Base-by-base conservation (phyloP, 2,797 vertebrate species). In the Pseudopleuronectes americanus region DNA sequence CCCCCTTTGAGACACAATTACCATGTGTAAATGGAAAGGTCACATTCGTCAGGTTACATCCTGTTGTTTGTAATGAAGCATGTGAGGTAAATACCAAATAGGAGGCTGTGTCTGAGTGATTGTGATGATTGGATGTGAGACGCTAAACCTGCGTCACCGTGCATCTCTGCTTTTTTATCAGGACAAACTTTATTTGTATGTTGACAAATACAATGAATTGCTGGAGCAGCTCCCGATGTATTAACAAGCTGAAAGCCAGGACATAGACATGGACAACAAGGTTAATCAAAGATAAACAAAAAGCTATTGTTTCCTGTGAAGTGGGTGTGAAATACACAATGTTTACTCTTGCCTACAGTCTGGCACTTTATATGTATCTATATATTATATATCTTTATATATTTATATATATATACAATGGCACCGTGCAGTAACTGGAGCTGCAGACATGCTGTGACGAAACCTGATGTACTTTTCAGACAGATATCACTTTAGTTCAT, bases 1-100 rank as follows among this genome's bases (percentile, higher is more conserved):
- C 10, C 19, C 19, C 19, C 6, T 52, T 70, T 74, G 58, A 76
- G 64, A 56, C 61, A 66, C 47, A 67, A 70, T 77, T 76, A 72
- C 56, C 71, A 41, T 3, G 55, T 57, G 70, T 75, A 64, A 31
- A 77, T 70, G 56, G 56, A 89, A 87, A 84, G 80, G 84, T 86
- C 79, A 74, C 49, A 43, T 56, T 66, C 31, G 60, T 77, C 71
- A 69, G 51, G 65, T 76, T 69, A 63, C 36, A 67, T 55, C 56
- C 56, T 58, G 57, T 76, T 6, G 6, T 79, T 69, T 77, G 23
- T 52, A 73, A 68, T 62, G 54, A 81, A 68, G 58, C 54, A 67
- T 77, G 63, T 51, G 54, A 74, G 52, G 52, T 57, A 77, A 81
- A 78, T 67, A 79, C n/a, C 57, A 66, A 74, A 65, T 19, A 52